phyloP scores from a whole-genome alignment of 2,888 invertebrate species.

The Acronicta aceris region DNA sequence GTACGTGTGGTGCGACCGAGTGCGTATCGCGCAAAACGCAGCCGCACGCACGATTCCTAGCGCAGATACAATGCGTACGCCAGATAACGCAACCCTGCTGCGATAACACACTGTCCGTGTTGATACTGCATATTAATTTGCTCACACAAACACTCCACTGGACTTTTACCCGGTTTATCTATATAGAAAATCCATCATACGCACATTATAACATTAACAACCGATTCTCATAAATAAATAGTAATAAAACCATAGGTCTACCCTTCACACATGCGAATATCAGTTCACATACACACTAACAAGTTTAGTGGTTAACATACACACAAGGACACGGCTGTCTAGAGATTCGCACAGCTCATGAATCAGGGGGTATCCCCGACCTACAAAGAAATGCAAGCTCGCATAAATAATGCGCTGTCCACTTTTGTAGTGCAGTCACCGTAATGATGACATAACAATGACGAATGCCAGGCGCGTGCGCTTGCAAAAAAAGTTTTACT shows the following conservation, averaged over 20 bases:
- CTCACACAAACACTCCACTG: constrained; percentile 64
- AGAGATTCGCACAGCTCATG: constrained; percentile 74
- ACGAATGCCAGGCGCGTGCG: constrained; percentile 78
- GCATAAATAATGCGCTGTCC: constrained; percentile 72
- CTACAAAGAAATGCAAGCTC: constrained; percentile 77
- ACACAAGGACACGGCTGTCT: constrained; percentile 69
- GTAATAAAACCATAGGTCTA: too few relatives aligned
- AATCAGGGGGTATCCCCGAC: constrained; percentile 83
- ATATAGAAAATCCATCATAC: constrained; percentile 27
- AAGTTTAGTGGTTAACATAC: constrained; percentile 12
- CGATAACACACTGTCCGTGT: constrained; percentile 75
- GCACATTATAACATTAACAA: neutral
- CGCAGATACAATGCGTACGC: constrained; percentile 77
- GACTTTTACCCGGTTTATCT: constrained; percentile 58
- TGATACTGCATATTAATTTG: constrained; percentile 72
- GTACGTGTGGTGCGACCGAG: constrained; percentile 73
- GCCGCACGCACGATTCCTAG: constrained; percentile 78
- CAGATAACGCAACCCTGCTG: constrained; percentile 75
- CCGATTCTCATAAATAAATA: too few relatives aligned
- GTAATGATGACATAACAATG: constrained; percentile 85
- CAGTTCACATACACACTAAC: constrained; percentile 26
- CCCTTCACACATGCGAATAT: constrained; percentile 39
- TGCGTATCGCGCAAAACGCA: constrained; percentile 83
- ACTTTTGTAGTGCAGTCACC: constrained; percentile 80
- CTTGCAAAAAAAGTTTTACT: constrained; percentile 71